Conservation (phyloP, 2,797 vertebrate genomes). For the Takifugu rubripes region DNA sequence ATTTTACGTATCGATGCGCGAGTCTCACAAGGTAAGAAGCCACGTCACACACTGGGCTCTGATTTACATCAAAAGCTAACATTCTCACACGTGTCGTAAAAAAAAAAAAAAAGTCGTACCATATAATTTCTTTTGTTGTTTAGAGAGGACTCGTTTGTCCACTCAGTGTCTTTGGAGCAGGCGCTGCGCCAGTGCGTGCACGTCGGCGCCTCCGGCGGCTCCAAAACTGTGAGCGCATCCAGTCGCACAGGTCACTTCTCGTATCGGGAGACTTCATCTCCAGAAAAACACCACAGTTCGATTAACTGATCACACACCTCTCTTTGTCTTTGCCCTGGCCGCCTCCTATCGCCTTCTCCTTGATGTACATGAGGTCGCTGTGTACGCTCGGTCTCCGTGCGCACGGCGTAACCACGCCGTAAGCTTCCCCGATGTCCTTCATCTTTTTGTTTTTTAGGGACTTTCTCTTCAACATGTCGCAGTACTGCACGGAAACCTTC, state of each 20-base stretch:
- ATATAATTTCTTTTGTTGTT: not conserved
- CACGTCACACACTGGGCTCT: slow-evolving; percentile 56
- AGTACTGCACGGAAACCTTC: slow-evolving; percentile 91
- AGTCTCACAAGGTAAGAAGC: slow-evolving; percentile 56
- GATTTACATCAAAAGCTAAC: slow-evolving; percentile 53
- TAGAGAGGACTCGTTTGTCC: slow-evolving; percentile 17
- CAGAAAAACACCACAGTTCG: slow-evolving; percentile 6
- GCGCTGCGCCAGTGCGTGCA: slow-evolving; percentile 24
- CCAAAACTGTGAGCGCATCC: slow-evolving; percentile 27
- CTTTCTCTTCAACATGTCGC: slow-evolving; percentile 89
- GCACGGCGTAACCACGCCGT: slow-evolving; percentile 89
- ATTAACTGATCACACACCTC: slow-evolving; percentile 90
- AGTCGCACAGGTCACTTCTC: slow-evolving; percentile 13
- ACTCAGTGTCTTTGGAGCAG: slow-evolving; percentile 39
- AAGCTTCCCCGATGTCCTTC: slow-evolving; percentile 82
- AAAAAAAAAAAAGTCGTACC: not conserved
- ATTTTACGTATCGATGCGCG: slow-evolving; percentile 46
- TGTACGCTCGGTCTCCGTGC: slow-evolving; percentile 95
- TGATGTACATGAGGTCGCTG: slow-evolving; percentile 97
- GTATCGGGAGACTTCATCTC: slow-evolving; percentile 22
- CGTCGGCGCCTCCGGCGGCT: slow-evolving; percentile 8
- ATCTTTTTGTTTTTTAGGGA: slow-evolving; percentile 83
- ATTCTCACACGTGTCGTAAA: slow-evolving; percentile 50
- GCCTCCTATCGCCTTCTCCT: slow-evolving; percentile 86
- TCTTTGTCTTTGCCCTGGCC: slow-evolving; percentile 89